A percentile compares a stretch with the other conserved stretches of the same genome.
phyloP scores from a whole-genome alignment of 1,140 invertebrate species.

The Lucilia sericata region DNA sequence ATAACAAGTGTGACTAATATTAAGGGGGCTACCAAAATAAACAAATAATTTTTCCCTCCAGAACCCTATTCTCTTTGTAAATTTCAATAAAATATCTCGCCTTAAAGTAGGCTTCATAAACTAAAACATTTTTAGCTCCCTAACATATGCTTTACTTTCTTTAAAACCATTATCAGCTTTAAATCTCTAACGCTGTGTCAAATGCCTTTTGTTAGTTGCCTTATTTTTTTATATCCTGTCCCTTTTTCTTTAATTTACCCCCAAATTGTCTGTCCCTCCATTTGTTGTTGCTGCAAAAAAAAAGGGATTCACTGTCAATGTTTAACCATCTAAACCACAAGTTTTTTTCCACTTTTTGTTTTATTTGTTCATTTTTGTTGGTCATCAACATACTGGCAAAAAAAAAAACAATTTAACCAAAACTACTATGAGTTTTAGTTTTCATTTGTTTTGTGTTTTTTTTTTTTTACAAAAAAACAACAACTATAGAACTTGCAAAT shows the following conservation, averaged over 20 bases:
- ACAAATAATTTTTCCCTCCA: no score
- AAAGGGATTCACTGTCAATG: background rate
- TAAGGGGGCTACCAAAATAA: no score
- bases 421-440: background rate
- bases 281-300: background rate
- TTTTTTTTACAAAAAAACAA: no score
- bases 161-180: background rate
- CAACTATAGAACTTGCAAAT: no score
- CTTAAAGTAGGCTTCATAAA: background rate
- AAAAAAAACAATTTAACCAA: background rate
- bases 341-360: background rate
- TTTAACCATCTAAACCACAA: conserved; percentile 4
- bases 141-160: background rate
- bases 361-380: background rate
- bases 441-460: no score
- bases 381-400: background rate
- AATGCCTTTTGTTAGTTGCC: background rate
- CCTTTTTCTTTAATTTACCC: background rate
- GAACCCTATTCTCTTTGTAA: no score
- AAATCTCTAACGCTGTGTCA: background rate
- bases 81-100: no score
- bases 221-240: background rate
- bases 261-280: background rate
- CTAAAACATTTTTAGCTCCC: background rate
- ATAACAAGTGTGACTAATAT: no score